Conservation (phyloP, 2,888 invertebrate genomes). For the Dryobota labecula region DNA sequence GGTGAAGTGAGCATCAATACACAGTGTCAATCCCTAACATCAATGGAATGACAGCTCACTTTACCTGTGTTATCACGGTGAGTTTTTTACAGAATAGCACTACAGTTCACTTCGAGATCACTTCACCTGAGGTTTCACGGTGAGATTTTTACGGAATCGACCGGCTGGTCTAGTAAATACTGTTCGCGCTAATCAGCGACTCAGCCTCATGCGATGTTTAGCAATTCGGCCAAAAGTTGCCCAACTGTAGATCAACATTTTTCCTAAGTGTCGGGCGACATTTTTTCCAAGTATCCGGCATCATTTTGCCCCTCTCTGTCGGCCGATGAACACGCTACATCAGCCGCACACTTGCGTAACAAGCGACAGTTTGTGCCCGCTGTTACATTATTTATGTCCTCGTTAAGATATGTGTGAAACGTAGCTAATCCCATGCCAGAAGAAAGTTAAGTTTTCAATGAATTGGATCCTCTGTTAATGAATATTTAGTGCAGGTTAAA, state of each 20-base stretch:
- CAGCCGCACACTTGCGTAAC: conserved; percentile 62
- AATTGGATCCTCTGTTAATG: conserved; percentile 42
- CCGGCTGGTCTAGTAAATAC: not conserved
- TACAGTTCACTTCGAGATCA: no score
- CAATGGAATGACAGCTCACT: no score
- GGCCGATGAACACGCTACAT: conserved; percentile 7
- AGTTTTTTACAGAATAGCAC: no score
- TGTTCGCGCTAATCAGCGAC: not conserved
- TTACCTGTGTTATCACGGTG: no score
- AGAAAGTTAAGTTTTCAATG: conserved; percentile 58
- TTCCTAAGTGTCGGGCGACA: no score
- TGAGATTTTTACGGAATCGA: no score
- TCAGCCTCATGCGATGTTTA: not conserved
- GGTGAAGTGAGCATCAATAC: no score
- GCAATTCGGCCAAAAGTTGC: not conserved
- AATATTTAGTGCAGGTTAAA: conserved; percentile 45
- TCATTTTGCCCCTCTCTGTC: not conserved
- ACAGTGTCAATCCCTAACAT: no score
- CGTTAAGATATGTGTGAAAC: conserved; percentile 57
- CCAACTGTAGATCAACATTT: not conserved
- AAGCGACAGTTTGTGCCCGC: conserved; percentile 64
- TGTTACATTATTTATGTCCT: conserved; percentile 55
- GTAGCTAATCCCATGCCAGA: conserved; percentile 52
- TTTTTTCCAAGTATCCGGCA: no score
- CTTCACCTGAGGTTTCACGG: no score